A percentile compares a stretch with the other conserved stretches of the same genome.
These are phyloP conservation scores for Syngnathus scovelli DNA, from an alignment of 2,113 vertebrate species.

Conservation along the genomic window DNA sequence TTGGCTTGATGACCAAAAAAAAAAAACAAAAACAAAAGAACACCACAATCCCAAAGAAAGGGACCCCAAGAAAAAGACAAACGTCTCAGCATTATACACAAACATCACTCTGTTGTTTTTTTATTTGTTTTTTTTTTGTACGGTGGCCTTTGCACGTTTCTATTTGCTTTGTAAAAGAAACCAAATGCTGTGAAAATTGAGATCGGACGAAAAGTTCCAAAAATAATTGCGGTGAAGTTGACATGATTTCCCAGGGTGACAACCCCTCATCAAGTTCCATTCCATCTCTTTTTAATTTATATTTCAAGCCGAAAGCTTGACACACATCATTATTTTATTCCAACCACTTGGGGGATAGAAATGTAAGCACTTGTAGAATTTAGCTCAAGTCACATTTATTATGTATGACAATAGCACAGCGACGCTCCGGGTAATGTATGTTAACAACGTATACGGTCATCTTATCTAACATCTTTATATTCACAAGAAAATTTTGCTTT, in stretches of 20 bases:
- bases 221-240: background rate
- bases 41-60: constrained; percentile 28
- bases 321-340: constrained; percentile 68
- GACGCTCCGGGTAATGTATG: constrained; percentile 85
- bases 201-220: background rate
- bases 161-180: constrained; percentile 68
- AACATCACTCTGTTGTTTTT: too few relatives aligned
- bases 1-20: constrained; percentile 75
- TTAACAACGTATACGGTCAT: constrained; percentile 79
- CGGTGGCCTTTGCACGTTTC: constrained; percentile 79
- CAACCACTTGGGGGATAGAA: constrained; percentile 72
- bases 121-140: constrained; percentile 40
- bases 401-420: constrained; percentile 79
- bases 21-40: background rate
- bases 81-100: background rate
- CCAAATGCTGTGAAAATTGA: constrained; percentile 86
- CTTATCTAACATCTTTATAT: constrained; percentile 83
- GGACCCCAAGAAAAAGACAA: constrained; percentile 30
- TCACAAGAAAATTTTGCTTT: constrained; percentile 60
- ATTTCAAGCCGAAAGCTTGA: constrained; percentile 73
- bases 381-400: constrained; percentile 71
- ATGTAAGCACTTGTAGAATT: constrained; percentile 82
- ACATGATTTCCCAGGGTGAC: constrained; percentile 1
- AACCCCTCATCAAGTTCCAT: constrained; percentile 18
- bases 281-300: constrained; percentile 70